Evolutionary conservation across 1,140 invertebrate genomes (phyloP), one percentile per base, ranked within the genome.

Genomic region (Drosophila dunni): DNA sequence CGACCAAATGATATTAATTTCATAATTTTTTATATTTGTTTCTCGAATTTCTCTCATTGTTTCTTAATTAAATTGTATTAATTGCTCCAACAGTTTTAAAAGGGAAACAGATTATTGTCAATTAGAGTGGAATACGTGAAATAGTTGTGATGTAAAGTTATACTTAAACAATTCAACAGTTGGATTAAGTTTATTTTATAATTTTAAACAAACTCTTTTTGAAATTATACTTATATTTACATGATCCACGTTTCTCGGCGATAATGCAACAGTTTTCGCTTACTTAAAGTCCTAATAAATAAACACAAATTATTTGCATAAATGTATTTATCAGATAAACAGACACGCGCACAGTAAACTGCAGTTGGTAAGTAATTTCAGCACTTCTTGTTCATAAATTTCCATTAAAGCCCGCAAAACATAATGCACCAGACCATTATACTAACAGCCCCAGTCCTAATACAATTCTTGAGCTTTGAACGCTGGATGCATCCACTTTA

Each of bases 381-480:
- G 36, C 60, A 70, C 38, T 78, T 61, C 42, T 11, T 70, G 66
- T 78, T 86, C 63, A 81, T 81, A 85, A 81, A 75, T 75, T 74
- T 62, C 20, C 62, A 75, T 86, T 85, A 86, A 85, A 86, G 82
- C 38, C 15, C 5, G 24, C 10, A 24, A 15, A 54, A 9, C 57
- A 53, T 46, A 62, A 62, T 69, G 66, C 56, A 68, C 8, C 42
- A 69, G 67, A 63, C 58, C 58, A 51, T 68, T 53, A 51, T 42
- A 40, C 48, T 24, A 36, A 46, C 36, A 50, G 45, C 34, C 36
- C 42, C 15, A 24, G 9, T 38, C 8, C 24, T 38, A 65, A 20
- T 65, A 50, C 24, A 34, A 68, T 48, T 68, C 70, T 73, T 73
- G 40, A 61, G 48, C 48, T 66, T 13, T 10, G 64, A 17, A 50